phyloP scores from a whole-genome alignment of 2,113 vertebrate species.

The Rhea americana region DNA sequence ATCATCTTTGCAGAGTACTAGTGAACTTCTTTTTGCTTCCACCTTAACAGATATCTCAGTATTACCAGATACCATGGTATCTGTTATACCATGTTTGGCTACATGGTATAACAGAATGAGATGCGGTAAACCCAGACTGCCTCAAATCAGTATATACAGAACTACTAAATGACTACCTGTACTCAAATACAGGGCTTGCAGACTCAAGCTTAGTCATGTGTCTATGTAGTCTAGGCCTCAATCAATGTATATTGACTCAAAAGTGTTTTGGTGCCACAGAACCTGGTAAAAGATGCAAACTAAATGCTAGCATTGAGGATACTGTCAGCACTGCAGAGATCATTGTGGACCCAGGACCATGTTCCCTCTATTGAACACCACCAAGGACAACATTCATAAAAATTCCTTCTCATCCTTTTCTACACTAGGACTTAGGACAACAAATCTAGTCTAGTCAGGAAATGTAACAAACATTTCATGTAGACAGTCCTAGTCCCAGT shows the following conservation, averaged over 20 bases:
- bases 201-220: not conserved
- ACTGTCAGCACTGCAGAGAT: not conserved
- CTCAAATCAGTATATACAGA: not conserved
- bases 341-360: not conserved
- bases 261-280: not conserved
- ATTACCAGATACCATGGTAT: too few species aligned
- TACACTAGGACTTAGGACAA: not conserved
- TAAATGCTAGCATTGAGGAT: not conserved
- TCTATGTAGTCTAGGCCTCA: not conserved
- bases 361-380: not conserved
- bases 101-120: not conserved
- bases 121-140: not conserved
- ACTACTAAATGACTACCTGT: not conserved
- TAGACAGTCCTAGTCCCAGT: not conserved
- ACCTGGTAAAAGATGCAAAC: not conserved
- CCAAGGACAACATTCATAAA: not conserved
- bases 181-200: not conserved
- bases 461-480: not conserved
- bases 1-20: not conserved
- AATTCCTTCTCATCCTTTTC: not conserved
- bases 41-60: not conserved
- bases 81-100: not conserved
- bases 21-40: not conserved
- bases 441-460: not conserved
- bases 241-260: not conserved